These are phyloP conservation scores for Antrozous pallidus DNA, from an alignment of 2,797 vertebrate species.

Conservation along the genomic window DNA sequence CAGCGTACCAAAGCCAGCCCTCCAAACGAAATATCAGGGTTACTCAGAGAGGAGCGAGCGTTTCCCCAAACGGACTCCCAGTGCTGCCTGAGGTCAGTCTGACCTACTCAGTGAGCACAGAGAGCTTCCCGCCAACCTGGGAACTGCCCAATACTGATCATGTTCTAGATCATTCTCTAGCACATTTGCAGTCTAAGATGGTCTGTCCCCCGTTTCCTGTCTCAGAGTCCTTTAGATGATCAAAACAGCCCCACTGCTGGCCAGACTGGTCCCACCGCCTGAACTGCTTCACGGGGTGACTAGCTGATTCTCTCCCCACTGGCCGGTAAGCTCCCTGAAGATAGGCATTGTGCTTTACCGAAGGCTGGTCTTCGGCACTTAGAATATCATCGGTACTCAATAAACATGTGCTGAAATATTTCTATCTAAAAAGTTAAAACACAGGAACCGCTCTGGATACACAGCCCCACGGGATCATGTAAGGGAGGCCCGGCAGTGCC, in stretches of 20 bases:
- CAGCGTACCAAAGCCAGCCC: background rate
- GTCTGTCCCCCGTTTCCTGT: background rate
- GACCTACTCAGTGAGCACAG: background rate
- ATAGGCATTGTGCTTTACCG: background rate
- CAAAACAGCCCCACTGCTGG: background rate
- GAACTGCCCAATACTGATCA: background rate
- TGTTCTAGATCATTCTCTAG: background rate
- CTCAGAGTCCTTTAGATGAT: background rate
- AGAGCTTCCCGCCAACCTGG: background rate
- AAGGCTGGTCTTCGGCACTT: background rate
- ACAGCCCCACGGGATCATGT: background rate
- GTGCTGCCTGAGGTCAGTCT: background rate
- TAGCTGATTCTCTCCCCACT: background rate
- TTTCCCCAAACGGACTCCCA: background rate
- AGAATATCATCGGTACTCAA: background rate
- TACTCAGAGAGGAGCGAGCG: background rate
- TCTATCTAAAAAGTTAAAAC: constrained; percentile 5
- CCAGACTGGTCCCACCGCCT: background rate
- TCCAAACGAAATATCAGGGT: background rate
- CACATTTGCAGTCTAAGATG: background rate
- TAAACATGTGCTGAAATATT: background rate
- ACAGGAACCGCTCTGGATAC: background rate
- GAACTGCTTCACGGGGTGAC: background rate
- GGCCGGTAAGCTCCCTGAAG: background rate
- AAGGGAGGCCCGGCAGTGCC: background rate